These are phyloP conservation scores for Vespertilio murinus DNA, from an alignment of 2,797 vertebrate species.

Conservation along the genomic window DNA sequence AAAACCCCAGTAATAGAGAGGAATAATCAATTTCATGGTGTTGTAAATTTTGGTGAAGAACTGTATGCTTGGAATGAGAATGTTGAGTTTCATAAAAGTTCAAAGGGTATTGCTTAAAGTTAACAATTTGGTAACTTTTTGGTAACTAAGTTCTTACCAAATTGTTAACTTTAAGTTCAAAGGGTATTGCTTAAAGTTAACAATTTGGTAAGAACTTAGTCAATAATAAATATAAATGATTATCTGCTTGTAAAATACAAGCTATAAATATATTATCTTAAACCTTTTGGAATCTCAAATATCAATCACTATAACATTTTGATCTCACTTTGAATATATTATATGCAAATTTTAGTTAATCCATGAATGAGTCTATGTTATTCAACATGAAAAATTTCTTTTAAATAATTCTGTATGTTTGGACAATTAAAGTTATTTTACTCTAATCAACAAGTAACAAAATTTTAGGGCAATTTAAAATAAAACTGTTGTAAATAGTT, in stretches of 20 bases:
- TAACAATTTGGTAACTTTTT: not conserved
- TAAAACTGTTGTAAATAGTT: not conserved
- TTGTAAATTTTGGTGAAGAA: not conserved
- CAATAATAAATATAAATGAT: not conserved
- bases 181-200: not conserved
- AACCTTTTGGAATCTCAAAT: not conserved
- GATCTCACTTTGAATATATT: not conserved
- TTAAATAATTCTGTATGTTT: not conserved
- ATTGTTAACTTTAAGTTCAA: too few species aligned
- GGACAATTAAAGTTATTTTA: not conserved
- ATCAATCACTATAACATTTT: constrained; percentile 32
- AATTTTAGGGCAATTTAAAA: not conserved
- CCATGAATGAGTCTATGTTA: not conserved
- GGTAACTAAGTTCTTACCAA: too few species aligned
- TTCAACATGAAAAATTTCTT: not conserved
- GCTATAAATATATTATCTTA: not conserved
- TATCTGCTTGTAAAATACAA: not conserved
- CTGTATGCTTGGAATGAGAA: not conserved
- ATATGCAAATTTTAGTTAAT: not conserved
- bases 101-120: not conserved
- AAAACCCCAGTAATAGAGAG: not conserved
- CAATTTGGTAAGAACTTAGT: not conserved
- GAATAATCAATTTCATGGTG: not conserved
- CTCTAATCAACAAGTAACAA: not conserved
- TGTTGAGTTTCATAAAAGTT: not conserved